Evolutionary conservation across 2,797 vertebrate species (phyloP), one percentile per base, ranked within the genome.

Genomic region (Thunnus albacares): DNA sequence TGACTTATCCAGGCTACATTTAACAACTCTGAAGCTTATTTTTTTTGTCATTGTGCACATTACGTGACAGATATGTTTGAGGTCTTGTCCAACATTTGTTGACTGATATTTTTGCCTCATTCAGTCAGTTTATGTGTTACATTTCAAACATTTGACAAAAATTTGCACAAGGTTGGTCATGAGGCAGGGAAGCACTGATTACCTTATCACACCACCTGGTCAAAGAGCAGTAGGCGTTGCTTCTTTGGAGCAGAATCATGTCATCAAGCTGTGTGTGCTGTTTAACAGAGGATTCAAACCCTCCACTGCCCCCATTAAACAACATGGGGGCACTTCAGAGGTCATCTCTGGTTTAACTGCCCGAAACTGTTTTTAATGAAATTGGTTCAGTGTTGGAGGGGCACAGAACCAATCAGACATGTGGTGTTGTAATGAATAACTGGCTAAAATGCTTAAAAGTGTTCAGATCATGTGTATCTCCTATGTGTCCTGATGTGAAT

Each of bases 221-320:
- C 73, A 89, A 80, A 86, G 79, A 45, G 62, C 65, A 77, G 24
- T 28, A 61, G 65, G 65, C 10, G 58, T 41, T 53, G 62, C 49
- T 51, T 77, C n/a, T 73, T n/a, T 64, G 35, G 20, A 63, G 41
- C 72, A 73, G 45, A 20, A 62, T 80, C 66, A 72, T 65, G 5
- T 30, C 28, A 24, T 15, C 2, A 18, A 6, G 6, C 24, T 35
- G 4, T 49, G 12, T 41, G 20, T 74, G n/a, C n/a, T 12, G 18
- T 53, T 51, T 24, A 69, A 64, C 6, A 1, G 14, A 7, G 10
- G 7, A 26, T 57, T 61, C 28, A 82, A 45, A 64, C 24, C 6
- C 62, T 70, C 15, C 26, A 9, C 35, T 77, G 15, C 3, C 14
- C 4, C 38, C 17, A 2, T 30, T 30, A 35, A 77, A 74, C 43